Conservation (phyloP, 2,888 invertebrate species). For the Leptogaster cylindrica region DNA sequence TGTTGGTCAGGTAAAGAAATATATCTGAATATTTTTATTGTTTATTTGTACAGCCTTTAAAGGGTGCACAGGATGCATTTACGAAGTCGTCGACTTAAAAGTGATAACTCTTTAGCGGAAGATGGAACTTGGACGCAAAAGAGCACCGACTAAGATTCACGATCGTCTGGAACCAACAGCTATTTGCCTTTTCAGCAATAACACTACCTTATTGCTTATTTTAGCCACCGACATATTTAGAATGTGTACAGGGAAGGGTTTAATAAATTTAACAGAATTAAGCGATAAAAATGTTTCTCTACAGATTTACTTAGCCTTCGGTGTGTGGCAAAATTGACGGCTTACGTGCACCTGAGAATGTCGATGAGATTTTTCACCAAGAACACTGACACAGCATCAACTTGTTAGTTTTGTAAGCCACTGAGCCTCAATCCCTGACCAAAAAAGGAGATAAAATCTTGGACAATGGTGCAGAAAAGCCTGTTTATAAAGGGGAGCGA, state of each 20-base stretch:
- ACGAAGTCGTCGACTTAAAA: background rate
- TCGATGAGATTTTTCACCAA: slow-evolving; percentile 35
- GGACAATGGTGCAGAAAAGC: slow-evolving; percentile 36
- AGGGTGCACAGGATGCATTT: slow-evolving; percentile 1
- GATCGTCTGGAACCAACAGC: background rate
- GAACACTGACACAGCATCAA: slow-evolving; percentile 25
- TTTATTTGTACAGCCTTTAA: background rate
- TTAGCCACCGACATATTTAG: slow-evolving; percentile 25
- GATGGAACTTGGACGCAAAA: slow-evolving; percentile 9
- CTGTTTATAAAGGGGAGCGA: slow-evolving; percentile 22
- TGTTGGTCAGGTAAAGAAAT: no score
- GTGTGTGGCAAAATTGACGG: slow-evolving; percentile 34
- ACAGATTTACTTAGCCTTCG: slow-evolving; percentile 28
- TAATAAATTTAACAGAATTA: slow-evolving; percentile 40
- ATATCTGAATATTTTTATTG: background rate
- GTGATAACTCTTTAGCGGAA: slow-evolving; percentile 19
- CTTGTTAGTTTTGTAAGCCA: slow-evolving; percentile 17
- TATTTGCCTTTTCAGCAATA: slow-evolving; percentile 22
- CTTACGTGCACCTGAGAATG: slow-evolving; percentile 41
- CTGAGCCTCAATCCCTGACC: slow-evolving; percentile 17
- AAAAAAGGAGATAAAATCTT: slow-evolving; percentile 38
- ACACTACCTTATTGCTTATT: slow-evolving; percentile 8
- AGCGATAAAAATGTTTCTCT: slow-evolving; percentile 41
- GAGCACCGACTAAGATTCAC: slow-evolving; percentile 5
- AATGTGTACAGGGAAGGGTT: slow-evolving; percentile 13